Evolutionary conservation across 2,888 invertebrate genomes (phyloP).

Genomic region (Lysandra bellargus): DNA sequence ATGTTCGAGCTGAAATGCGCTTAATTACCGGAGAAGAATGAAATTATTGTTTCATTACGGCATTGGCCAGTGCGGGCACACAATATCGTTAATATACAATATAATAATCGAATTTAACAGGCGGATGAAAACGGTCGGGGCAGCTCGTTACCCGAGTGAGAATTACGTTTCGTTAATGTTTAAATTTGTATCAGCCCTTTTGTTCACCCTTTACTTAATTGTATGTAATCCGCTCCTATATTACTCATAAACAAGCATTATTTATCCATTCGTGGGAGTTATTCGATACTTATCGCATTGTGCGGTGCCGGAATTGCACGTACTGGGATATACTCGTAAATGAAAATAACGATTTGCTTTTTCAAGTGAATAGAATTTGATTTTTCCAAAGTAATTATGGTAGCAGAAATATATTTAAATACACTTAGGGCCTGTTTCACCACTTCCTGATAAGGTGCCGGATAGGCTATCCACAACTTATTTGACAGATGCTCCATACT

Average conservation of each 20-base stretch:
- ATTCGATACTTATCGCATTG: conserved; percentile 9
- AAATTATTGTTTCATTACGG: conserved; percentile 57
- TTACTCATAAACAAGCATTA: conserved; percentile 30
- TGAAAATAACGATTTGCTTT: neutral
- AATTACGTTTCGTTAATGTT: conserved; percentile 77
- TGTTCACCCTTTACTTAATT: conserved; percentile 39
- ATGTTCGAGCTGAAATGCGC: conserved; percentile 28
- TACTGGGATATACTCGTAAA: conserved; percentile 31
- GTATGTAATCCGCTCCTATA: conserved; percentile 31
- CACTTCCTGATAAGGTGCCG: neutral
- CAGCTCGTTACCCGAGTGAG: conserved; percentile 69
- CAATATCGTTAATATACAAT: conserved; percentile 62
- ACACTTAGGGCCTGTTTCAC: neutral
- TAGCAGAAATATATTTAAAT: neutral
- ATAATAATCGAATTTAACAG: conserved; percentile 72
- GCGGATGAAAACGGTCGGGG: conserved; percentile 67
- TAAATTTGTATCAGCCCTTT: conserved; percentile 69
- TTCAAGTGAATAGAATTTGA: neutral
- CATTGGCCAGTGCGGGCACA: conserved; percentile 54
- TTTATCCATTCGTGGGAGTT: conserved; percentile 20
- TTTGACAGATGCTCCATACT: no score
- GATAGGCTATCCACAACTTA: no score
- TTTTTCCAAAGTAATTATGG: neutral
- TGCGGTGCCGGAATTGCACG: conserved; percentile 25
- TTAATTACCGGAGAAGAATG: conserved; percentile 40